A percentile compares a stretch with the other conserved stretches of the same genome.
Evolutionary conservation across 2,797 vertebrate species (phyloP).

Genomic region (Hylomyscus alleni): DNA sequence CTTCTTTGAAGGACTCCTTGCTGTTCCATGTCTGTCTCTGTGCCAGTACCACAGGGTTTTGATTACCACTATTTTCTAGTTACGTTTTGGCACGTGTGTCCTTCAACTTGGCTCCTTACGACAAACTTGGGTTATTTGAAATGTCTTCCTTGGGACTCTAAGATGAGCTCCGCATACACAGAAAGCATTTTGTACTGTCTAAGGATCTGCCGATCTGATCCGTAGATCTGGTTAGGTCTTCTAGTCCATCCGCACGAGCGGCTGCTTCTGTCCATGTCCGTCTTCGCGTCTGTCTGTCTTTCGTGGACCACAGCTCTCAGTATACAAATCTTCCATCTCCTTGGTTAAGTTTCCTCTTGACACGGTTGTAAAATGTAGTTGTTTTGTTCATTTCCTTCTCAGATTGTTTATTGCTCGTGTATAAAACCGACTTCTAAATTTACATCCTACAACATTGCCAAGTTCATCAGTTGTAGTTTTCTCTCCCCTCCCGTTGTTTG

Average conservation of each 20-base stretch:
- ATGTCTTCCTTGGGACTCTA: background rate
- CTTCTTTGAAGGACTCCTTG: background rate
- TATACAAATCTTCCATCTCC: background rate
- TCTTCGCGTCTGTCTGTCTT: background rate
- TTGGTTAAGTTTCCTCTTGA: background rate
- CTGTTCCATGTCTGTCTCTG: background rate
- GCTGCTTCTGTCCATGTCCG: background rate
- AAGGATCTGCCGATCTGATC: background rate
- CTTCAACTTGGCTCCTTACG: background rate
- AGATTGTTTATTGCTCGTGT: background rate
- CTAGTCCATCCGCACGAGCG: too few relatives aligned
- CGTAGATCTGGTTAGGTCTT: background rate
- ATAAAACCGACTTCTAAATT: background rate
- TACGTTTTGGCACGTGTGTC: background rate
- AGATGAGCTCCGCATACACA: background rate
- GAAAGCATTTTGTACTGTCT: background rate
- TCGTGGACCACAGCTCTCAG: background rate
- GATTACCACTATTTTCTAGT: background rate
- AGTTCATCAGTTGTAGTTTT: background rate
- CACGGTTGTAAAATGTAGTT: background rate
- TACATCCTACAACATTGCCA: background rate
- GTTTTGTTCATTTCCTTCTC: background rate
- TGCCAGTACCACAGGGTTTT: background rate
- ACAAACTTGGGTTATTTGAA: background rate
- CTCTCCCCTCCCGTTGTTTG: background rate